These are phyloP conservation scores for Acarapis woodi DNA, from an alignment of 1,140 invertebrate species.

Conservation along the genomic window DNA sequence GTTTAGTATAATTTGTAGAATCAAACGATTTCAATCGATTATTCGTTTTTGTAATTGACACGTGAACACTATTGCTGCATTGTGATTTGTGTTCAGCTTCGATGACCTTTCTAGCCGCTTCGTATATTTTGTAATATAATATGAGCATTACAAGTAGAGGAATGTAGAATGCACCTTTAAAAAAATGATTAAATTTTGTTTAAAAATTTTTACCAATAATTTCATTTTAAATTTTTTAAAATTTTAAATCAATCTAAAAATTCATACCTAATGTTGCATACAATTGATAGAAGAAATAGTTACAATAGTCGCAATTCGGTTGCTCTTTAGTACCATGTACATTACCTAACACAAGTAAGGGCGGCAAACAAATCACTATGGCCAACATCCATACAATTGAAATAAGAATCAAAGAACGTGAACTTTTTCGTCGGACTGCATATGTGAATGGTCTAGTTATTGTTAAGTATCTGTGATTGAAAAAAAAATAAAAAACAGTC, in stretches of 20 bases:
- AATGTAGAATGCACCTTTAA: slow-evolving; percentile 83
- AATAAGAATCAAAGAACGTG: slow-evolving; percentile 55
- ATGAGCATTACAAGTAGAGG: slow-evolving; percentile 85
- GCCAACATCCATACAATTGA: slow-evolving; percentile 70
- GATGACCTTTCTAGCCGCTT: slow-evolving; percentile 29
- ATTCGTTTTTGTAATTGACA: not conserved
- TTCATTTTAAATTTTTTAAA: too few species aligned
- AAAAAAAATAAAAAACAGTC: not conserved
- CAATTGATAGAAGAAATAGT: slow-evolving; percentile 34
- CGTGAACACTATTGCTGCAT: not conserved
- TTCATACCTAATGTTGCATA: slow-evolving; percentile 66
- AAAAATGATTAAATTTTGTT: too few species aligned
- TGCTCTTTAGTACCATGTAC: slow-evolving; percentile 20
- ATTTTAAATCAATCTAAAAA: too few species aligned
- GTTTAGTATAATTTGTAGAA: not conserved
- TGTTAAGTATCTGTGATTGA: slow-evolving; percentile 54
- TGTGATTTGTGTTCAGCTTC: slow-evolving; percentile 12
- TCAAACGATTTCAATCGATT: too few species aligned
- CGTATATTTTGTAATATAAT: slow-evolving; percentile 85
- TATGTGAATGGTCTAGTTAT: slow-evolving; percentile 77
- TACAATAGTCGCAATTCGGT: slow-evolving; percentile 13
- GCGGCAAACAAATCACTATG: slow-evolving; percentile 46
- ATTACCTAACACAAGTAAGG: slow-evolving; percentile 49
- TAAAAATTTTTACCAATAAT: too few species aligned
- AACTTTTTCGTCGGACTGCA: slow-evolving; percentile 59